phyloP scores from a whole-genome alignment of 2,113 vertebrate genomes.

The Falco punctatus region DNA sequence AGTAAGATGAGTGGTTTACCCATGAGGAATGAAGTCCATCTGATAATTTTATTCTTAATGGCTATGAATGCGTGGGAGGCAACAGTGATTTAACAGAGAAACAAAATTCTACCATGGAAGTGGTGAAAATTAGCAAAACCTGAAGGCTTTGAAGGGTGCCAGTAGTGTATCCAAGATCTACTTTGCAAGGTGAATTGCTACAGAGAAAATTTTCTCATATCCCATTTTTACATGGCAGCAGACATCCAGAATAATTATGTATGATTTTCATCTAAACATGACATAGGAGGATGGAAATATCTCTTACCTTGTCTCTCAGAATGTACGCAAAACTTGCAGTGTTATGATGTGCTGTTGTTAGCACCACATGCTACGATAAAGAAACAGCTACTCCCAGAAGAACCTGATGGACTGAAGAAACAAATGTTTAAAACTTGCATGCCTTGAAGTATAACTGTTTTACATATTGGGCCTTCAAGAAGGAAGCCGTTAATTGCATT shows the following conservation, averaged over 20 bases:
- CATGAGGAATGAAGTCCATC: background rate
- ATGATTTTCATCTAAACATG: conserved; percentile 62
- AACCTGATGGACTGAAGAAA: conserved; percentile 10
- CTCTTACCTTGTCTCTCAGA: conserved; percentile 63
- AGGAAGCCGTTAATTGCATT: conserved; percentile 20
- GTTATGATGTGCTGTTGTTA: conserved; percentile 49
- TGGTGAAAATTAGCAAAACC: background rate
- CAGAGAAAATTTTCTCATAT: background rate
- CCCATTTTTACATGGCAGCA: conserved; percentile 28
- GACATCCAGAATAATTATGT: conserved; percentile 45
- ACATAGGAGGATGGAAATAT: conserved; percentile 44
- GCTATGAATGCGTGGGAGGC: conserved; percentile 2
- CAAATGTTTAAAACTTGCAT: conserved; percentile 4
- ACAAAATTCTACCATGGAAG: background rate
- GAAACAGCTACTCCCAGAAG: conserved; percentile 54
- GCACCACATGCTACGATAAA: conserved; percentile 55
- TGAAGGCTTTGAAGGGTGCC: background rate
- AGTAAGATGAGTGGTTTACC: background rate
- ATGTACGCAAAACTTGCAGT: conserved; percentile 17
- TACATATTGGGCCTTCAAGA: conserved; percentile 24
- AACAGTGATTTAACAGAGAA: background rate
- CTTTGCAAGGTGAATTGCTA: conserved; percentile 5
- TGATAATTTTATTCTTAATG: conserved; percentile 6
- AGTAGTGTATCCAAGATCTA: background rate
- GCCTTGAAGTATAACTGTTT: conserved; percentile 46